These are phyloP conservation scores for Chloromyia formosa DNA, from an alignment of 2,888 invertebrate genomes.

Conservation along the genomic window DNA sequence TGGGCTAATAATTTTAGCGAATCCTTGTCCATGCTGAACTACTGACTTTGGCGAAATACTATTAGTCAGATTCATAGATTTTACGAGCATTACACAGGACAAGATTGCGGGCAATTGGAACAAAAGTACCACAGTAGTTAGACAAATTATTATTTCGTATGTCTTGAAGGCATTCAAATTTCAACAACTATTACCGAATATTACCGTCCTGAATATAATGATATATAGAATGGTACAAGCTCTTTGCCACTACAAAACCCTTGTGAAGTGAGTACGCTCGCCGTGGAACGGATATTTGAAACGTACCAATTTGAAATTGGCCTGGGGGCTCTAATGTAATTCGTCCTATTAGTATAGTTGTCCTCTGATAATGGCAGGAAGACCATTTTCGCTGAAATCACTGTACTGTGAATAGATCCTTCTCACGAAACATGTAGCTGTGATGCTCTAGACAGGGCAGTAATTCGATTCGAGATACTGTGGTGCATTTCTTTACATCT, in stretches of 20 bases:
- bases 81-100: too few species aligned
- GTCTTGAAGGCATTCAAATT: slow-evolving; percentile 13
- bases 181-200: slow-evolving; percentile 1
- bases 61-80: slow-evolving; percentile 24
- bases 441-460: too few species aligned
- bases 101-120: not conserved
- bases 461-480: too few species aligned
- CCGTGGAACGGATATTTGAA: not conserved
- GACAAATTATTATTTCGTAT: slow-evolving; percentile 17
- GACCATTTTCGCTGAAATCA: not conserved
- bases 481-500: too few species aligned
- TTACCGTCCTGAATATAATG: not conserved
- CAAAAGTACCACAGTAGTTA: not conserved
- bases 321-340: slow-evolving; percentile 12
- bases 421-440: too few species aligned
- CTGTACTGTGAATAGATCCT: not conserved
- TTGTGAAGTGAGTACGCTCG: not conserved
- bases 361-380: not conserved
- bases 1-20: slow-evolving; percentile 43
- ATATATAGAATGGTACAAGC: not conserved
- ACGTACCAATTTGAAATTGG: not conserved
- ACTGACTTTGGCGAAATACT: not conserved
- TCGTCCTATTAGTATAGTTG: not conserved
- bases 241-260: not conserved
- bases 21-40: too few species aligned